Conservation (phyloP, 2,888 invertebrate species). For the Rhagophthalmus giganteus region DNA sequence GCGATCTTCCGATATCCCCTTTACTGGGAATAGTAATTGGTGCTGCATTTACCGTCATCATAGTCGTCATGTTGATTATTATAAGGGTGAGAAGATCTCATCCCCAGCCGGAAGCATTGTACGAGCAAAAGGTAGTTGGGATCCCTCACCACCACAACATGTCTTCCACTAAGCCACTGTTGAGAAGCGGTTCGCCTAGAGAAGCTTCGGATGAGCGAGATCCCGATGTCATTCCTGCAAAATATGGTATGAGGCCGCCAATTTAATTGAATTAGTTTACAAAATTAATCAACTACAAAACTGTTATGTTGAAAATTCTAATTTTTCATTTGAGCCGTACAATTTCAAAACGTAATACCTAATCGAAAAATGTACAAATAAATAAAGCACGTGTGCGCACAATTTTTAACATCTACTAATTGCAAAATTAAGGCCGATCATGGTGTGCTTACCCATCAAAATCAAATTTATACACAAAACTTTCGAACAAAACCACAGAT, state of each 20-base stretch:
- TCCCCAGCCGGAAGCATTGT: constrained; percentile 43
- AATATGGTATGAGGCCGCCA: constrained; percentile 62
- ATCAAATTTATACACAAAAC: no score
- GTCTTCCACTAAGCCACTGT: constrained; percentile 51
- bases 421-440: no score
- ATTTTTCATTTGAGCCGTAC: no score
- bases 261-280: no score
- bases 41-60: constrained; percentile 58
- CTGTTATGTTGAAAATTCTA: no score
- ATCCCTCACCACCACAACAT: constrained; percentile 44
- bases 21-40: constrained; percentile 61
- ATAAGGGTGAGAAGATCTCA: constrained; percentile 55
- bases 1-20: constrained; percentile 60
- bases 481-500: no score
- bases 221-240: constrained; percentile 75
- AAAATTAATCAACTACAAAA: no score
- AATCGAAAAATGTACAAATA: no score
- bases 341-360: no score
- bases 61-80: constrained; percentile 58
- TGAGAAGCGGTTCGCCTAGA: constrained; percentile 51
- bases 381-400: no score
- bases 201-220: constrained; percentile 62
- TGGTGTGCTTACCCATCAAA: no score
- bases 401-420: no score
- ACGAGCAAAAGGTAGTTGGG: constrained; percentile 54